Evolutionary conservation across 2,113 vertebrate genomes (phyloP).

Genomic region (Trachemys scripta): DNA sequence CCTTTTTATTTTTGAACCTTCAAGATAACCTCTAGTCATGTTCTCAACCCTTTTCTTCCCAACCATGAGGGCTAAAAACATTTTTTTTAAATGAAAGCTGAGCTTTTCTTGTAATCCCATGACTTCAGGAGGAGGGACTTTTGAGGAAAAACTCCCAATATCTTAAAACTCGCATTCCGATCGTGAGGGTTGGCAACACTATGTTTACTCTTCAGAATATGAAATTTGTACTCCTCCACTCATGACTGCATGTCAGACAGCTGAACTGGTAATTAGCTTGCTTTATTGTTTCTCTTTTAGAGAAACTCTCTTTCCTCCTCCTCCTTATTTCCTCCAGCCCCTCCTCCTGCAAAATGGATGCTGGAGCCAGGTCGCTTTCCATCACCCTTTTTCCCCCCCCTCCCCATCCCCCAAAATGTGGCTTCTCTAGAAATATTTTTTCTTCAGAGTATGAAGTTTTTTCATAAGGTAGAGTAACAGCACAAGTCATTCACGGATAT

Average conservation of each 20-base stretch:
- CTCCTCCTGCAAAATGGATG: background rate
- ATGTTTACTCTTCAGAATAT: background rate
- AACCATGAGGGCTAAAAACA: conserved; percentile 1
- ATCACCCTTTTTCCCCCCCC: fast-evolving
- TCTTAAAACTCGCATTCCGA: background rate
- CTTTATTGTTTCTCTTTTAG: background rate
- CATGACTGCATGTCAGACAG: conserved; percentile 1
- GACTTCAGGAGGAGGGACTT: background rate
- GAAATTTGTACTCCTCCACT: background rate
- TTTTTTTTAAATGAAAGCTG: conserved; percentile 10
- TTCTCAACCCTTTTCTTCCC: conserved; percentile 27
- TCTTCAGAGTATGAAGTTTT: conserved; percentile 29
- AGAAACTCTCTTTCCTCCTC: background rate
- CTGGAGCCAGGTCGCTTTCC: background rate
- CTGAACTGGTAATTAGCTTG: background rate
- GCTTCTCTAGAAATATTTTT: conserved; percentile 25
- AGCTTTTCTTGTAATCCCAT: background rate
- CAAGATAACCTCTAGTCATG: conserved; percentile 13
- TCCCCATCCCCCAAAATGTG: background rate
- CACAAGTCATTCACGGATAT: conserved; percentile 24
- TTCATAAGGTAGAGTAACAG: conserved; percentile 41
- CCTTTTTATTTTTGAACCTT: conserved; percentile 47
- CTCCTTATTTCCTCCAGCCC: background rate
- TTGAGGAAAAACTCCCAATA: conserved; percentile 20
- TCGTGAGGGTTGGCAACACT: background rate